Percentiles rank a stretch among this genome's conserved stretches.
These are phyloP conservation scores for Sphecodes monilicornis DNA, from an alignment of 2,888 invertebrate genomes.

Conservation along the genomic window DNA sequence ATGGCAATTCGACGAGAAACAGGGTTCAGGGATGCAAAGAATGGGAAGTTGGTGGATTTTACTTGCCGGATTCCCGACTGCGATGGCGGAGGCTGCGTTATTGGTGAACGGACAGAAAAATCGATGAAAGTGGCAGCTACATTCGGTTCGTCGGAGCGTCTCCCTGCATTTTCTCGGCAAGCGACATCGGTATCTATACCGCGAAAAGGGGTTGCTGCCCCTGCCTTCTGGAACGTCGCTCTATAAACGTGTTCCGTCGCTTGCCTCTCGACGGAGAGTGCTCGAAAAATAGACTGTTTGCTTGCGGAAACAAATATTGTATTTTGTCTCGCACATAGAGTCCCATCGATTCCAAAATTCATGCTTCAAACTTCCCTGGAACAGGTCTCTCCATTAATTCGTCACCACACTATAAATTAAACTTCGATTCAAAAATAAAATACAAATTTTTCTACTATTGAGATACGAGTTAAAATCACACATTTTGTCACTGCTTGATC, in stretches of 20 bases:
- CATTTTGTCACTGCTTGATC: too few species aligned
- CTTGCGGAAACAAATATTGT: background rate
- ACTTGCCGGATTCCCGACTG: conserved; percentile 73
- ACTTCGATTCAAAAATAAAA: too few species aligned
- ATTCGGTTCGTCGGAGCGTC: conserved; percentile 67
- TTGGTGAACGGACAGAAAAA: conserved; percentile 81
- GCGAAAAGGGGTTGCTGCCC: background rate
- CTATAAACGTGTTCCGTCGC: background rate
- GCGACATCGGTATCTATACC: conserved; percentile 48
- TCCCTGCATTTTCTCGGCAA: conserved; percentile 68
- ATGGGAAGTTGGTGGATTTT: conserved; percentile 55
- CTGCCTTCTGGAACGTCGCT: background rate
- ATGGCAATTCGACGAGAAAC: background rate
- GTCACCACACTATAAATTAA: too few species aligned
- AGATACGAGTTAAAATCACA: too few species aligned
- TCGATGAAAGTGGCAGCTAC: conserved; percentile 75
- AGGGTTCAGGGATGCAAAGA: background rate
- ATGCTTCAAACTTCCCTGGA: background rate
- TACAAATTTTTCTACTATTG: too few species aligned
- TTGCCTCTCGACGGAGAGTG: background rate
- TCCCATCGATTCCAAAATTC: background rate
- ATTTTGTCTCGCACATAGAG: background rate
- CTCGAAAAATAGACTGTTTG: background rate
- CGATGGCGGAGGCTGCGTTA: conserved; percentile 72
- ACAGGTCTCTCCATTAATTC: background rate